Evolutionary conservation across 2,797 vertebrate genomes (phyloP).

Genomic region (Anabacerthia variegaticeps): DNA sequence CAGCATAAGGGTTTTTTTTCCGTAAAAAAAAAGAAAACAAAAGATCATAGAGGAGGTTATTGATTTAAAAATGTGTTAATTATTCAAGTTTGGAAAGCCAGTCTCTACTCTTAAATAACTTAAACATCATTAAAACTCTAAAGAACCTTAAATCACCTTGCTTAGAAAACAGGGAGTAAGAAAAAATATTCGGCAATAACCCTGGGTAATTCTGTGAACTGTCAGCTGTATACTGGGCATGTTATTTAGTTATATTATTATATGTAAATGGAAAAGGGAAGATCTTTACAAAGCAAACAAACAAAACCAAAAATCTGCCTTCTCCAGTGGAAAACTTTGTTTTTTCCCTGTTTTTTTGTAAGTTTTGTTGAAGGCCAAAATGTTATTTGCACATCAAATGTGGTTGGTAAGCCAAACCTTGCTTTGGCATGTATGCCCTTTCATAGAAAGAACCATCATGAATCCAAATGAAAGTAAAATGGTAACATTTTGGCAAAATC

Average conservation of each 20-base stretch:
- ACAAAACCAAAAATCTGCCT: not conserved
- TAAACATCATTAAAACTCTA: not conserved
- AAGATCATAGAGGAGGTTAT: not conserved
- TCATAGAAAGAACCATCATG: not conserved
- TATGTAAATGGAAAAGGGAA: not conserved
- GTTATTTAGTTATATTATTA: not conserved
- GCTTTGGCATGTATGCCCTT: not conserved
- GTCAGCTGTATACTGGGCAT: not conserved
- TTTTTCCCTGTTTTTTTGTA: not conserved
- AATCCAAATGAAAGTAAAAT: not conserved
- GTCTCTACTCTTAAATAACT: not conserved
- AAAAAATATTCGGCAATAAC: not conserved
- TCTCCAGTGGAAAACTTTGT: not conserved
- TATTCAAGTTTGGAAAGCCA: constrained; percentile 12
- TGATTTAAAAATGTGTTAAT: constrained; percentile 33
- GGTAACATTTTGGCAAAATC: not conserved
- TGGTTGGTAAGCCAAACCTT: not conserved
- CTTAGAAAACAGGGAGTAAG: not conserved
- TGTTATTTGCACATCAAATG: not conserved
- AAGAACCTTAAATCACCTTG: not conserved
- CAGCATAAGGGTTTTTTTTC: not conserved
- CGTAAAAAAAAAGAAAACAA: not conserved
- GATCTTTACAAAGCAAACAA: not conserved
- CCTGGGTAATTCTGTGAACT: not conserved
- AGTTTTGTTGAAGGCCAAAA: not conserved